A percentile compares a stretch with the other conserved stretches of the same genome.
These are phyloP conservation scores for Drosophila kanapiae DNA, from an alignment of 1,140 invertebrate genomes.

Conservation along the genomic window DNA sequence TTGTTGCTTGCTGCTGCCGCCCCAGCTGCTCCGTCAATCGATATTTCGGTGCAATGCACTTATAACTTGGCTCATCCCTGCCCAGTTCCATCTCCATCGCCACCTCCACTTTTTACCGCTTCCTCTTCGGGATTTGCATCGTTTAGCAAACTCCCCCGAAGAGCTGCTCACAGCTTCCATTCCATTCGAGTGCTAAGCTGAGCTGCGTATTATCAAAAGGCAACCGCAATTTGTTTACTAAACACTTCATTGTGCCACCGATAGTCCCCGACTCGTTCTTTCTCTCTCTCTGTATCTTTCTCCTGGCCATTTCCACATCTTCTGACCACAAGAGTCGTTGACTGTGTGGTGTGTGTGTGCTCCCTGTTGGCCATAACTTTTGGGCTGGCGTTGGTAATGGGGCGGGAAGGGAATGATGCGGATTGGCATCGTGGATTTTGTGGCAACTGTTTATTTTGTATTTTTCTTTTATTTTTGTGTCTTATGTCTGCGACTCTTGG, in stretches of 20 bases:
- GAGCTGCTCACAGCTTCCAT: conserved; percentile 32
- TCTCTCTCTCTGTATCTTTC: conserved; percentile 1
- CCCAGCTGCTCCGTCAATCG: conserved; percentile 69
- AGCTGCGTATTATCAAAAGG: conserved; percentile 78
- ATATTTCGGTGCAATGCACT: conserved; percentile 81
- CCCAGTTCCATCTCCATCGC: background rate
- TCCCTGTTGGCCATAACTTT: conserved; percentile 39
- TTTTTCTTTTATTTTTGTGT: conserved; percentile 28
- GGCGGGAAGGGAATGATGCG: conserved; percentile 10
- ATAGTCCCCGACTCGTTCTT: conserved; percentile 33
- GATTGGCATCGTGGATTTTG: conserved; percentile 23
- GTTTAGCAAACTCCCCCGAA: conserved; percentile 21
- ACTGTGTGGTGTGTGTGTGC: conserved; percentile 29
- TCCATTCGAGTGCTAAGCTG: conserved; percentile 49
- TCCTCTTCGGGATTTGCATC: conserved; percentile 16
- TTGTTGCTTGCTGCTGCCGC: conserved; percentile 46
- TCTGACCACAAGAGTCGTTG: conserved; percentile 70
- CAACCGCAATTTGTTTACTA: conserved; percentile 82
- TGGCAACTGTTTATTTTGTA: conserved; percentile 57
- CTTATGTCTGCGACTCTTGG: conserved; percentile 41
- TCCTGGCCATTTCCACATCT: conserved; percentile 18
- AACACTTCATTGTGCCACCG: conserved; percentile 83
- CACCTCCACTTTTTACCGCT: background rate
- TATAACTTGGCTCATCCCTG: conserved; percentile 61
- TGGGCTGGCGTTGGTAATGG: conserved; percentile 4